Conservation (phyloP, 2,797 vertebrate species). For the Echeneis naucrates region DNA sequence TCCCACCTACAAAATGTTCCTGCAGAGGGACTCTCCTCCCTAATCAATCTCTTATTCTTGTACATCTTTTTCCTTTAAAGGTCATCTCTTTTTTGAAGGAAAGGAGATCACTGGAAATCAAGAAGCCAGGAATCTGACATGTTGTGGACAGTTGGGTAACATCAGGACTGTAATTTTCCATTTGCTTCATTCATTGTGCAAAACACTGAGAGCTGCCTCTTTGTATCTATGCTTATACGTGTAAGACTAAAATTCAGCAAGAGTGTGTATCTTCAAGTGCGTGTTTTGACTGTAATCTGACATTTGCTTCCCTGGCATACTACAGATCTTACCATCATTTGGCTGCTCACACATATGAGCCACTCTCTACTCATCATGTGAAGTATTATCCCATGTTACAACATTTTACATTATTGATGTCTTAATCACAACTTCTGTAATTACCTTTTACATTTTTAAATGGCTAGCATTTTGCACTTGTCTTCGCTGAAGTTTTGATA, state of each 20-base stretch:
- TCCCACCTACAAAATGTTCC: neutral
- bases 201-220: slow-evolving; percentile 10
- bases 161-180: slow-evolving; percentile 36
- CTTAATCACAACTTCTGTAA: neutral
- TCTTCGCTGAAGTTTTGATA: too few relatives aligned
- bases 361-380: neutral
- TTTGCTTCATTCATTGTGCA: slow-evolving; percentile 23
- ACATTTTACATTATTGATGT: neutral
- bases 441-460: too few relatives aligned
- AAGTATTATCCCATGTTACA: neutral
- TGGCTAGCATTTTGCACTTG: too few relatives aligned
- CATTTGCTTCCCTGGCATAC: slow-evolving; percentile 47
- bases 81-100: slow-evolving; percentile 2
- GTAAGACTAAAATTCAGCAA: slow-evolving; percentile 16
- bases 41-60: slow-evolving; percentile 4
- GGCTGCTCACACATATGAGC: slow-evolving; percentile 20
- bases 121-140: neutral
- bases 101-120: neutral
- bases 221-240: neutral
- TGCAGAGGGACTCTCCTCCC: slow-evolving; percentile 1
- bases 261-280: slow-evolving; percentile 9
- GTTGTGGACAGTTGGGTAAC: slow-evolving; percentile 8
- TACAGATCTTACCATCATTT: slow-evolving; percentile 24
- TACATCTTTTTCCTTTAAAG: neutral
- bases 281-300: slow-evolving; percentile 40